These are phyloP conservation scores for Sesamia inferens DNA, from an alignment of 2,888 invertebrate species.

Conservation along the genomic window DNA sequence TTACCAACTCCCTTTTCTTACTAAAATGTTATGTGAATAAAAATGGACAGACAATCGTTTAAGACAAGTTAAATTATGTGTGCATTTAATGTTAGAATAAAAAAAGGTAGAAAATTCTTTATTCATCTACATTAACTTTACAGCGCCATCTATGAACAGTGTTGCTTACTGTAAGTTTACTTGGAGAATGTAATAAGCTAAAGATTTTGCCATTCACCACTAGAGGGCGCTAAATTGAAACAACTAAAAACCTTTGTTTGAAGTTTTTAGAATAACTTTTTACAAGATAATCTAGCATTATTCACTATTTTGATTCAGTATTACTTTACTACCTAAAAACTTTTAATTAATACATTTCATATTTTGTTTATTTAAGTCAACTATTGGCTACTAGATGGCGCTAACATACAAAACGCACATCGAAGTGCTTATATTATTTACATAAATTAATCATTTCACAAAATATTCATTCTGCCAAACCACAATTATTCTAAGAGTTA, in stretches of 20 bases:
- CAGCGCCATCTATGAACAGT: conserved; percentile 33
- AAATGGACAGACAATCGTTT: not conserved
- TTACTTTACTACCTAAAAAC: not conserved
- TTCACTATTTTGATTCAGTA: not conserved
- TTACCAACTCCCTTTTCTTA: not conserved
- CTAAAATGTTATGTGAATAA: not conserved
- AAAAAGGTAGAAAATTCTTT: too few relatives aligned
- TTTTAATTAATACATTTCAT: not conserved
- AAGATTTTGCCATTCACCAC: not conserved
- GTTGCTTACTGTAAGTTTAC: not conserved
- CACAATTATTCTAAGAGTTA: not conserved
- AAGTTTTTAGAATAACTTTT: not conserved
- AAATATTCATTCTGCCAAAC: not conserved
- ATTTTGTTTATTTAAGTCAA: not conserved
- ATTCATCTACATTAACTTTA: too few relatives aligned
- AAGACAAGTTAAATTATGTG: not conserved
- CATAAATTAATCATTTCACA: not conserved
- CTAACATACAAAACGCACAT: too few relatives aligned
- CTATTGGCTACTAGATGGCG: conserved; percentile 53
- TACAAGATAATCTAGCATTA: not conserved
- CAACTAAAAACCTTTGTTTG: not conserved
- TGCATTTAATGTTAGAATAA: not conserved
- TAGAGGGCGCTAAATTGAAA: conserved; percentile 40
- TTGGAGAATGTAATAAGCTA: too few relatives aligned
- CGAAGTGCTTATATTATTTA: not conserved